Evolutionary conservation across 2,113 vertebrate species (phyloP).

Genomic region (Ahaetulla prasina): DNA sequence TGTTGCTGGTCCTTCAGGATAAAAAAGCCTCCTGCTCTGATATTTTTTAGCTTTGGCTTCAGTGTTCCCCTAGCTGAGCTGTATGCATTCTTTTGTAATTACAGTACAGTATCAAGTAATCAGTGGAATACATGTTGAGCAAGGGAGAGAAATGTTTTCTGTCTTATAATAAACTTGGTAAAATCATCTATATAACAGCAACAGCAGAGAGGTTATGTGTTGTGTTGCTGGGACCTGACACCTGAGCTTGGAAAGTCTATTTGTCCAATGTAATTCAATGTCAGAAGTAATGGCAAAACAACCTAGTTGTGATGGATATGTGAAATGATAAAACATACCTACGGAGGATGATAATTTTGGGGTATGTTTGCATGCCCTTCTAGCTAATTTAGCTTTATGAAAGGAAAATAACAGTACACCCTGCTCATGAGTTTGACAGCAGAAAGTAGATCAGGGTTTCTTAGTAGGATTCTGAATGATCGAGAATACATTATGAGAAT

Average conservation of each 20-base stretch:
- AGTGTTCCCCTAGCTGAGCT: background rate
- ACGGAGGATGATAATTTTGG: background rate
- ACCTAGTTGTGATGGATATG: background rate
- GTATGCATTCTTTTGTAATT: background rate
- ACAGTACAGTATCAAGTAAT: background rate
- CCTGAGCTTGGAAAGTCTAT: background rate
- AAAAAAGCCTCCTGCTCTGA: background rate
- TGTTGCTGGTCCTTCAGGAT: background rate
- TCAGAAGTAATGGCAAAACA: background rate
- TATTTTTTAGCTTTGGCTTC: background rate
- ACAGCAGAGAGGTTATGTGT: background rate
- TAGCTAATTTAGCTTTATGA: background rate
- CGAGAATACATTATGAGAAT: no score
- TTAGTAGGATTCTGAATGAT: background rate
- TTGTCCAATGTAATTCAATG: background rate
- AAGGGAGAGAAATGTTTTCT: background rate
- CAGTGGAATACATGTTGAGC: background rate
- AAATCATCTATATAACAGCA: background rate
- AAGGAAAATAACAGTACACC: background rate
- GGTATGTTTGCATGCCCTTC: background rate
- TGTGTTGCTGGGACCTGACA: background rate
- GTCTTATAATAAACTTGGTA: background rate
- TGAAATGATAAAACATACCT: background rate
- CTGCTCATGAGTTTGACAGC: background rate
- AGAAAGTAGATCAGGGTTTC: background rate